A percentile compares a stretch with the other conserved stretches of the same genome.
These are phyloP conservation scores for Shinisaurus crocodilurus DNA, from an alignment of 2,113 vertebrate genomes.

Conservation along the genomic window DNA sequence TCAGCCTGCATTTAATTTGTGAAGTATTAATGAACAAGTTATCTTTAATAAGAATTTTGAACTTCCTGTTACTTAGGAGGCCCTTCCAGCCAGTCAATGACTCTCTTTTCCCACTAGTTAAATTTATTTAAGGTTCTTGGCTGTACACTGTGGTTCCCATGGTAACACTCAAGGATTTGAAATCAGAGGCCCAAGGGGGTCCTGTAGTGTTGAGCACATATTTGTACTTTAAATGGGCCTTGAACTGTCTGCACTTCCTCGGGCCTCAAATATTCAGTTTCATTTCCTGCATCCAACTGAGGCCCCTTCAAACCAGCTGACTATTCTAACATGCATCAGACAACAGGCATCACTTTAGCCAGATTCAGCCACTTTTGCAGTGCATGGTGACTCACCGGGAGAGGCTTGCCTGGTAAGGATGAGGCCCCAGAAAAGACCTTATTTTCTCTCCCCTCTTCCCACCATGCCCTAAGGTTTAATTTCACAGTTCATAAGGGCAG, in stretches of 20 bases:
- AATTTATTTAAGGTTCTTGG: conserved; percentile 10
- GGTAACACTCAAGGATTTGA: conserved; percentile 12
- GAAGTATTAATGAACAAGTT: conserved; percentile 36
- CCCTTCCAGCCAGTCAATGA: not conserved
- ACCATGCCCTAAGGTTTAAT: not conserved
- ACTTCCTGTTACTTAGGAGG: conserved; percentile 36
- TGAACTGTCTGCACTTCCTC: not conserved
- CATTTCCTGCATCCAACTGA: not conserved
- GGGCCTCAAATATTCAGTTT: not conserved
- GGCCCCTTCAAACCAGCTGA: rapidly evolving
- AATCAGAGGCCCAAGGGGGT: conserved; percentile 5
- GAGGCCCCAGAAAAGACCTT: not conserved
- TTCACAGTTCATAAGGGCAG: not conserved
- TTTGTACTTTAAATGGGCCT: conserved; percentile 2
- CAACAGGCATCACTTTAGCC: not conserved
- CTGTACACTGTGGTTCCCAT: conserved; percentile 18
- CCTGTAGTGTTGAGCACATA: not conserved
- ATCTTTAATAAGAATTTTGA: conserved; percentile 36
- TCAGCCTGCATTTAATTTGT: not conserved
- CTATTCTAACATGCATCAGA: not conserved
- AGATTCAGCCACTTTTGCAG: not conserved
- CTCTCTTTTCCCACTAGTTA: not conserved
- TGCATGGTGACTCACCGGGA: not conserved
- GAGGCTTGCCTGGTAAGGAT: not conserved
- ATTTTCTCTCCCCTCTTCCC: too few species aligned